Base-by-base conservation (phyloP, 2,113 vertebrate genomes). In the Haemorhous mexicanus region DNA sequence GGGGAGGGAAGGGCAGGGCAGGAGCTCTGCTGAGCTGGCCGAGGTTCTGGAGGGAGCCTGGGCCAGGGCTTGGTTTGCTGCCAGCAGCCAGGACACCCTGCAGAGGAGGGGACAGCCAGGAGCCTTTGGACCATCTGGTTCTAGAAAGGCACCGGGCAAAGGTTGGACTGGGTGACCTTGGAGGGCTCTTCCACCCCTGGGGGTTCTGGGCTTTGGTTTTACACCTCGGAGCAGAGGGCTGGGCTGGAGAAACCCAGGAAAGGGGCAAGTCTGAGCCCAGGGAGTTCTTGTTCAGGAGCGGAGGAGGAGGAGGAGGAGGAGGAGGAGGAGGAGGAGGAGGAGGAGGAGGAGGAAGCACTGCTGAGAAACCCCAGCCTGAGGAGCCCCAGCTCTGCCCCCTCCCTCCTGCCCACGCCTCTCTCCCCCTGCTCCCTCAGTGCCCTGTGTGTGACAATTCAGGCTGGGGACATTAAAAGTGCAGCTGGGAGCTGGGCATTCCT, bases 1-100 rank as follows among this genome's bases (percentile, higher is more conserved):
- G 9, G 39, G 56, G 11, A 69, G 53, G 62, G 62, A 15, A 7
- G 43, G 53, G n/a, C 15, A 69, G 39, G 53, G 44, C 1, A 1
- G 27, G 46, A 1, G 6, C 39, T 1, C 1, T 32, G 39, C 72
- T n/a, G n/a, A 23, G 46, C n/a, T 1, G 2, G 7, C 41, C 23
- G 6, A 50, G 50, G n/a, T 14, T 69, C 81, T 5, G n/a, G 61
- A 75, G 61, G 64, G 26, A 83, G 37, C 46, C 28, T 39, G 43
- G 61, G 68, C 52, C n/a, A 35, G 49, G 44, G 11, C 35, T 47
- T 62, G 74, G 56, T 84, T 61, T 56, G 61, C 55, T 89, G 93
- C 89, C 91, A 77, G 59, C 56, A 84, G 73, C 56, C 10, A 5
- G 53, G 64, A 56, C n/a, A 41, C 26, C 47, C 37, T 46, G 77